A percentile compares a stretch with the other conserved stretches of the same genome.
These are phyloP conservation scores for Alcedo quadribrachys DNA, from an alignment of 2,797 vertebrate species.

Conservation along the genomic window DNA sequence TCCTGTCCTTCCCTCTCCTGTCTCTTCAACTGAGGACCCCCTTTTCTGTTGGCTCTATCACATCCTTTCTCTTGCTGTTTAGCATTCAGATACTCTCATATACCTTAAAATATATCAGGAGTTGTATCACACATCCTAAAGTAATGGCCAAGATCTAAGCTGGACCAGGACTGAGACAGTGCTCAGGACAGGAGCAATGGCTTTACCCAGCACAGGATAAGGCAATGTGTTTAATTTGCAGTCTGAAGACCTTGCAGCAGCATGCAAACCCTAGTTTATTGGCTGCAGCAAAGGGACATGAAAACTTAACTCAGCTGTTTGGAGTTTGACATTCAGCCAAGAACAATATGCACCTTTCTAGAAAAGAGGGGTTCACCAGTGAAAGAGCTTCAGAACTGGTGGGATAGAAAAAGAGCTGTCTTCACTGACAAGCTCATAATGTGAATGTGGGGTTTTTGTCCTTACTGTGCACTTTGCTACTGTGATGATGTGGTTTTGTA, in stretches of 20 bases:
- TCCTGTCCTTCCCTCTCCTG: neutral
- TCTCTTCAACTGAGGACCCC: neutral
- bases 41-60: neutral
- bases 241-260: neutral
- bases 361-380: neutral
- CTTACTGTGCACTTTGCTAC: neutral
- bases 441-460: neutral
- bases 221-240: neutral
- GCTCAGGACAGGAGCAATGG: neutral
- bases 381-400: neutral
- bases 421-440: neutral
- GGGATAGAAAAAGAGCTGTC: neutral
- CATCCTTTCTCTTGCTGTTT: neutral
- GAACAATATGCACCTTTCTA: neutral
- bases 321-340: neutral
- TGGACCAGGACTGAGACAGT: neutral
- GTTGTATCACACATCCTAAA: neutral
- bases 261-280: neutral
- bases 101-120: neutral
- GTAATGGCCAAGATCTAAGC: neutral
- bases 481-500: neutral
- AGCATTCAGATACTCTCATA: neutral
- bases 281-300: neutral
- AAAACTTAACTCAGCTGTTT: neutral
- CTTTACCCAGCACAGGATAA: neutral